Conservation (phyloP, 1,140 invertebrate genomes). For the Pachyrhynchus sulphureomaculatus region DNA sequence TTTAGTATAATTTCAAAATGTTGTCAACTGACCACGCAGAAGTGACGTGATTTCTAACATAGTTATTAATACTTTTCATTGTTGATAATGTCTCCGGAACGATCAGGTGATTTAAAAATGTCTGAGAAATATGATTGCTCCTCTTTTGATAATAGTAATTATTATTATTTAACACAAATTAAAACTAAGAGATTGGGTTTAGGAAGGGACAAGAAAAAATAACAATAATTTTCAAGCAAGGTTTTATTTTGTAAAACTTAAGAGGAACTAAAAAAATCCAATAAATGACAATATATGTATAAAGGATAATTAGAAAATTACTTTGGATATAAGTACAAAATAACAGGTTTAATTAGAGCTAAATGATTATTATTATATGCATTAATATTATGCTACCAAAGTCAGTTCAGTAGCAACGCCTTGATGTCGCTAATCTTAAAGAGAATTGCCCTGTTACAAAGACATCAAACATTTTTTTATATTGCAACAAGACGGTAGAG, state of each 20-base stretch:
- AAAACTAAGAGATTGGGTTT: too few relatives aligned
- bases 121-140: too few relatives aligned
- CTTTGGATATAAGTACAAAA: slow-evolving; percentile 42
- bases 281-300: slow-evolving; percentile 29
- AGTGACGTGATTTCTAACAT: too few relatives aligned
- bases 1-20: too few relatives aligned
- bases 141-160: too few relatives aligned
- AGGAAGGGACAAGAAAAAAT: slow-evolving; percentile 14
- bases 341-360: slow-evolving; percentile 34
- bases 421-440: slow-evolving; percentile 47
- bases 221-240: slow-evolving; percentile 22
- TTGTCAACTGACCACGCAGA: too few relatives aligned
- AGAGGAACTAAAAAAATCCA: slow-evolving; percentile 46
- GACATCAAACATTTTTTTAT: slow-evolving; percentile 1
- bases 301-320: slow-evolving; percentile 32
- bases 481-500: neutral
- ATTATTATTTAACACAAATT: too few relatives aligned
- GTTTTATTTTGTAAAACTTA: slow-evolving; percentile 44
- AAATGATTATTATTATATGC: slow-evolving; percentile 24
- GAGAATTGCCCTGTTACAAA: slow-evolving; percentile 51
- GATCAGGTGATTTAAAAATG: too few relatives aligned
- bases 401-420: slow-evolving; percentile 1
- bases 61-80: too few relatives aligned
- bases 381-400: slow-evolving; percentile 14
- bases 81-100: too few relatives aligned